Evolutionary conservation across 2,888 invertebrate species (phyloP).

Genomic region (Heliconius sara): DNA sequence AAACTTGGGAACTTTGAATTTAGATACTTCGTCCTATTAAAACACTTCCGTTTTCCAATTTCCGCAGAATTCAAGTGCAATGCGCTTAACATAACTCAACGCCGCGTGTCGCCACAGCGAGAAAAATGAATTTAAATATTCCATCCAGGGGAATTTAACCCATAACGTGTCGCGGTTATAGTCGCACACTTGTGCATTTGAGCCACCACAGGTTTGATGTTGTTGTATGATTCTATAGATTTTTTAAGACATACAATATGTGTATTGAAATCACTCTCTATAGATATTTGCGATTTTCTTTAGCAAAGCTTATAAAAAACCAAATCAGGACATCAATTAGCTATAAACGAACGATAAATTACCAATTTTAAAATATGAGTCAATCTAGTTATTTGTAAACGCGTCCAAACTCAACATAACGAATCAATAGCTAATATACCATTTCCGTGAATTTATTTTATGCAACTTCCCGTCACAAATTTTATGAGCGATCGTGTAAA

Average conservation of each 20-base stretch:
- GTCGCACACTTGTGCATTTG: too few species aligned
- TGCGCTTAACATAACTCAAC: too few species aligned
- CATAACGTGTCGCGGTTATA: too few species aligned
- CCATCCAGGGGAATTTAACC: too few species aligned
- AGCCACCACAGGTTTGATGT: too few species aligned
- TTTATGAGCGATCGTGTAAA: constrained; percentile 42
- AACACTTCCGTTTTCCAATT: too few species aligned
- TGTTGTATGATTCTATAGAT: not conserved
- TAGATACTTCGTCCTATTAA: too few species aligned
- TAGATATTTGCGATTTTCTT: not conserved
- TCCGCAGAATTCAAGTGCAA: too few species aligned
- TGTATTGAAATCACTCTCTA: not conserved
- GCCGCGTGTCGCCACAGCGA: too few species aligned
- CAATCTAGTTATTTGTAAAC: constrained; percentile 10
- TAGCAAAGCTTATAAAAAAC: not conserved
- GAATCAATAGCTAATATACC: constrained; percentile 71
- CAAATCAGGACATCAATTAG: not conserved
- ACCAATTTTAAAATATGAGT: not conserved
- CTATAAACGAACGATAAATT: not conserved
- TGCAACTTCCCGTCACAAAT: constrained; percentile 33
- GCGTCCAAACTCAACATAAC: constrained; percentile 27
- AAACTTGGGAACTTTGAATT: too few species aligned
- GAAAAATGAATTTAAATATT: too few species aligned
- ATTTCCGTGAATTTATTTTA: constrained; percentile 36
- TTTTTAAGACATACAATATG: not conserved